These are phyloP conservation scores for Xestia sexstrigata DNA, from an alignment of 2,888 invertebrate species.

Conservation along the genomic window DNA sequence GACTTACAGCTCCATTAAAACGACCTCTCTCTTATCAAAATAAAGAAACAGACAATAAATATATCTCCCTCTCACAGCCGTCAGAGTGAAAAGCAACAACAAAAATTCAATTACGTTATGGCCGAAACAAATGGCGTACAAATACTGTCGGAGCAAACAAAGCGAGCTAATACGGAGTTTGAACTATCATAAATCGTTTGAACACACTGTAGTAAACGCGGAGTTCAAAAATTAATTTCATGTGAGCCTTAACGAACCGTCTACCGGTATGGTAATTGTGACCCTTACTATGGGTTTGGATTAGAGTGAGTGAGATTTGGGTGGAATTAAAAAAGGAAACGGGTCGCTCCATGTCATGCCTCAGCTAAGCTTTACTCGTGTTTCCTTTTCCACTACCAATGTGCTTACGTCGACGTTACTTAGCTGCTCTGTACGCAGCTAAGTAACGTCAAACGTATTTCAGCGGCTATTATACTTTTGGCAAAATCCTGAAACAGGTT, in stretches of 20 bases:
- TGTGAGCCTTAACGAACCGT: constrained; percentile 49
- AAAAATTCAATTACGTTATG: constrained; percentile 22
- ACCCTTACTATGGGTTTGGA: constrained; percentile 32
- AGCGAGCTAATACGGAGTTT: constrained; percentile 24
- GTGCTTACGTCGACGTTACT: no score
- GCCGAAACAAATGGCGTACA: constrained; percentile 33
- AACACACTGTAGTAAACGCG: constrained; percentile 23
- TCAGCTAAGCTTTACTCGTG: background rate
- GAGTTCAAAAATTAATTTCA: constrained; percentile 66
- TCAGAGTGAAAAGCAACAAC: constrained; percentile 22
- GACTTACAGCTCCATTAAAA: background rate
- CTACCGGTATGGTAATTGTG: constrained; percentile 36
- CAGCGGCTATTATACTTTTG: background rate
- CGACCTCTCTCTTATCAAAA: background rate
- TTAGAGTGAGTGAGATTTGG: background rate
- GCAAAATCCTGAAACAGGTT: background rate
- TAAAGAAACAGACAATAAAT: constrained; percentile 6
- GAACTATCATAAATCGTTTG: constrained; percentile 56
- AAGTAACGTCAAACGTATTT: background rate
- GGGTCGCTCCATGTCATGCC: background rate
- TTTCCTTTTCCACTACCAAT: background rate
- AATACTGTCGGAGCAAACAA: constrained; percentile 43
- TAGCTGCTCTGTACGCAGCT: no score
- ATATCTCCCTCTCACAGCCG: background rate
- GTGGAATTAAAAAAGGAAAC: background rate